phyloP scores from a whole-genome alignment of 2,888 invertebrate genomes.

The Lepidochrysops patricia region DNA sequence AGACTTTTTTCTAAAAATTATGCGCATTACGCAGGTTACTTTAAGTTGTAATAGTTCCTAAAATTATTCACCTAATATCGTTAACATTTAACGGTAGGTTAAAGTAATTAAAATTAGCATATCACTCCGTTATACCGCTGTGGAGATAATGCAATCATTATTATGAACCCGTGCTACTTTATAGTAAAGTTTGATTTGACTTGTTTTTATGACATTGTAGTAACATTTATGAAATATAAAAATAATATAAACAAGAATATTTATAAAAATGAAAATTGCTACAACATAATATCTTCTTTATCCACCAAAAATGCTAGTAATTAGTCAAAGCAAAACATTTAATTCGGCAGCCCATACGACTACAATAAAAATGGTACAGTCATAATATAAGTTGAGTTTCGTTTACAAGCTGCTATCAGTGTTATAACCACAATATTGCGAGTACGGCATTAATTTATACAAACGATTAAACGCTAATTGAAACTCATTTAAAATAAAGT shows the following conservation, averaged over 20 bases:
- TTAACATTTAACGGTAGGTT: background rate
- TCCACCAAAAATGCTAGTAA: no score
- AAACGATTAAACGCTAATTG: constrained; percentile 18
- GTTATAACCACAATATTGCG: background rate
- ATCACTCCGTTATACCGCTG: background rate
- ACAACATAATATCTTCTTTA: no score
- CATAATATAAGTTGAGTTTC: no score
- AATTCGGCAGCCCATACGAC: no score
- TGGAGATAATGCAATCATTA: background rate
- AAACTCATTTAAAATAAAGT: constrained; percentile 28
- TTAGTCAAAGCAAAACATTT: no score
- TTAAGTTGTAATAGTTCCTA: background rate
- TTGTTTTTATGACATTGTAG: no score
- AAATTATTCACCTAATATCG: background rate
- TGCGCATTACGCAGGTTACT: background rate
- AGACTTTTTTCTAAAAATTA: background rate
- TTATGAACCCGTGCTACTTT: background rate
- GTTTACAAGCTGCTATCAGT: background rate
- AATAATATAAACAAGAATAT: no score
- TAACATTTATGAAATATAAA: no score
- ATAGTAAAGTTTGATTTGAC: background rate
- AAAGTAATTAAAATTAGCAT: background rate
- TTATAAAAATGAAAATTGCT: no score
- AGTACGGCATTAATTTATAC: constrained; percentile 13
- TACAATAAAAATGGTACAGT: no score